Base-by-base conservation (phyloP, 2,888 invertebrate species). In the Cryptus armator region DNA sequence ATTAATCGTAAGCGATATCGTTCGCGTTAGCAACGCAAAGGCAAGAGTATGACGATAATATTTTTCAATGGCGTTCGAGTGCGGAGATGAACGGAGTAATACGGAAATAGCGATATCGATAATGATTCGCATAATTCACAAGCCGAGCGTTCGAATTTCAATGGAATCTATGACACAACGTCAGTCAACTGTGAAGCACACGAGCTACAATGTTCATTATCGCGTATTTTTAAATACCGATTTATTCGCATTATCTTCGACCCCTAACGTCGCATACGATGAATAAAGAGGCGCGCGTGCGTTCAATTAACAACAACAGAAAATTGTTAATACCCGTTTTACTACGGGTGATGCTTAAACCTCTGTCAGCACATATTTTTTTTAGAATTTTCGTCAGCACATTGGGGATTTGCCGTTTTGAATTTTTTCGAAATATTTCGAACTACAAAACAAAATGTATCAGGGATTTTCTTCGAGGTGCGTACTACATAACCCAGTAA, bases 21-120 rank as follows among this genome's bases (percentile, higher is more conserved):
- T 19, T 19, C 24, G 12, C 19, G 12, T 19, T 19, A 24, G 9
- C 24, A 56, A 24, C 24, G 5, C n/a, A 19, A 53, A 19, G 1
- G 53, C 7, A 9, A n/a, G 53, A 19, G 16, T 10, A 10, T 12
- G 19, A 24, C 56, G 24, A 56, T 37, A 37, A 37, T 37, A 56
- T 56, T 19, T 24, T 56, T 56, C 19, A 56, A 56, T 19, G 24
- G 24, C 24, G 2, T 4, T 6, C 56, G 56, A 1, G 10, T 12
- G 19, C 19, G 19, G 24, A 56, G 56, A 56, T 56, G 56, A 56
- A 56, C 19, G 19, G 24, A 24, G 56, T 19, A 56, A 56, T 56
- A 56, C 56, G 56, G 24, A 56, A 56, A 56, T 56, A 56, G 56
- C 4, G 19, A 56, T 56, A 19, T 56, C 56, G 56, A 56, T 56